Evolutionary conservation across 2,113 vertebrate genomes (phyloP).

Genomic region (Vanacampus margaritifer): DNA sequence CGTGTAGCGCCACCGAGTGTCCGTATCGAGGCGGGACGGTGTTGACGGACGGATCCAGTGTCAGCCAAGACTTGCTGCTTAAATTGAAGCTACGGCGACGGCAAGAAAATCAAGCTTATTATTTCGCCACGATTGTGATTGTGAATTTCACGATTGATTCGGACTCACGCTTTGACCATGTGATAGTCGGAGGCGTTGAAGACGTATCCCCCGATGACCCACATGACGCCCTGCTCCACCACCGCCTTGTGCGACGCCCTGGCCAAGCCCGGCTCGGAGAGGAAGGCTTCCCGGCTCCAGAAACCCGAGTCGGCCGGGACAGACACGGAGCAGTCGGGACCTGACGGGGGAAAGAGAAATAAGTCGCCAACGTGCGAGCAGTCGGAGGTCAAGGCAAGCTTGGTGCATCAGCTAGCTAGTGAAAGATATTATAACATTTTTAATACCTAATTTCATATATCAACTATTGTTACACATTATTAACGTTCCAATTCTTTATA

Average conservation of each 20-base stretch:
- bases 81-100: slow-evolving; percentile 80
- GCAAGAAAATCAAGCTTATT: background rate
- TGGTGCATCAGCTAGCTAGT: no score
- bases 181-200: slow-evolving; percentile 91
- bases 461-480: no score
- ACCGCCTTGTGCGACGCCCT: slow-evolving; percentile 90
- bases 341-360: slow-evolving; percentile 50
- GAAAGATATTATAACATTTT: no score
- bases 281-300: slow-evolving; percentile 83
- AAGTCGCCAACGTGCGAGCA: no score
- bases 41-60: slow-evolving; percentile 80
- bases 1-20: slow-evolving; percentile 83
- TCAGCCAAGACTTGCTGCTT: slow-evolving; percentile 80
- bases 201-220: slow-evolving; percentile 94
- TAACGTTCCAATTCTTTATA: no score
- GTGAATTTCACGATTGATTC: background rate
- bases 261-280: slow-evolving; percentile 72
- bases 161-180: slow-evolving; percentile 94
- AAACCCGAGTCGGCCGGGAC: slow-evolving; percentile 88
- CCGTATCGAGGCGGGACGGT: slow-evolving; percentile 85
- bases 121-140: background rate
- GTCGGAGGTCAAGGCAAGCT: no score
- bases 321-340: slow-evolving; percentile 85
- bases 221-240: slow-evolving; percentile 86
- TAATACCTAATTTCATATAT: no score